phyloP scores from a whole-genome alignment of 2,113 vertebrate genomes.

The Eidolon helvum region DNA sequence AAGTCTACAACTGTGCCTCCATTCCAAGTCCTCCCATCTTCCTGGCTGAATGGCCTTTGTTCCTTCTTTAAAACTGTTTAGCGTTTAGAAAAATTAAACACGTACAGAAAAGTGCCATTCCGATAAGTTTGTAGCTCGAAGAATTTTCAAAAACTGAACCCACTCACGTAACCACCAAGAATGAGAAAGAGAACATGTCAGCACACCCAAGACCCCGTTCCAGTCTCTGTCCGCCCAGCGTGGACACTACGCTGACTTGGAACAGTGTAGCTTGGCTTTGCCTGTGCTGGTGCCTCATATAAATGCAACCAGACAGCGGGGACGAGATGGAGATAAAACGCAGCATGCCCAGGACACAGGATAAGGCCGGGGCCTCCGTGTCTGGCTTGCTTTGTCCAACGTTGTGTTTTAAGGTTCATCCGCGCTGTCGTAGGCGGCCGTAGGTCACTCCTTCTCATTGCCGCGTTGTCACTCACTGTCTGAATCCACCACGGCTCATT shows the following conservation, averaged over 20 bases:
- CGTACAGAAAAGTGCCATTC: background rate
- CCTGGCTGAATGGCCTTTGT: background rate
- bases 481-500: background rate
- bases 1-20: no score
- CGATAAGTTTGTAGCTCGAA: background rate
- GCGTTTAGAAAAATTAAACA: background rate
- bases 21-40: background rate
- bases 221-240: background rate
- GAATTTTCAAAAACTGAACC: background rate
- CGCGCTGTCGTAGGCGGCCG: background rate
- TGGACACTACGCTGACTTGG: background rate
- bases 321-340: accelerated
- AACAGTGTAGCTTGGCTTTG: background rate
- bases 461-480: background rate
- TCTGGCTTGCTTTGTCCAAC: background rate
- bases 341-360: background rate
- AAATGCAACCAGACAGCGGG: accelerated
- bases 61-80: background rate
- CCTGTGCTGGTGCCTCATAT: background rate
- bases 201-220: accelerated
- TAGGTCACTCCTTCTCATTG: background rate
- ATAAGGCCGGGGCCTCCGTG: background rate
- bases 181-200: background rate
- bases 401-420: background rate
- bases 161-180: background rate